A percentile compares a stretch with the other conserved stretches of the same genome.
Evolutionary conservation across 2,888 invertebrate genomes (phyloP).

Genomic region (Euzetes globulus): DNA sequence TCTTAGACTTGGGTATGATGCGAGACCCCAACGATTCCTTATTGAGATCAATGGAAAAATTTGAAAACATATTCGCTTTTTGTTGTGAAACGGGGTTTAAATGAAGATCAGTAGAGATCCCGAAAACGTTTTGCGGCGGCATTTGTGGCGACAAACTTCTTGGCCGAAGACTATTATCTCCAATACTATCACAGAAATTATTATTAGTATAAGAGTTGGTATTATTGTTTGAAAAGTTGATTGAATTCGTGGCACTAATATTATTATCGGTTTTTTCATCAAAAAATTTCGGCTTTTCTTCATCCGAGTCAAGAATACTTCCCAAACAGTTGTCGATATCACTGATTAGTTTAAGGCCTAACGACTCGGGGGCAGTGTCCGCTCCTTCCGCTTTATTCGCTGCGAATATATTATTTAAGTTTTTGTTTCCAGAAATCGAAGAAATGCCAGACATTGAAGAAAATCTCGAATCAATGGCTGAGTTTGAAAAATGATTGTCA

Average conservation of each 20-base stretch:
- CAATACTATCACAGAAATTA: constrained; percentile 22
- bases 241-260: constrained; percentile 4
- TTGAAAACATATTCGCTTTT: constrained; percentile 2
- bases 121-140: constrained; percentile 12
- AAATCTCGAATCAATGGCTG: background rate
- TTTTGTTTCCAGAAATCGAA: background rate
- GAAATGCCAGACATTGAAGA: background rate
- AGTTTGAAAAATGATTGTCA: background rate
- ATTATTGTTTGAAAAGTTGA: background rate
- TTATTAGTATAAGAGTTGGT: constrained; percentile 4
- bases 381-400: background rate
- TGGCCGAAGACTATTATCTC: constrained; percentile 10
- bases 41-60: constrained; percentile 30
- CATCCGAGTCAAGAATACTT: constrained; percentile 22
- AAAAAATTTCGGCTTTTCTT: background rate
- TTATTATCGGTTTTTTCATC: constrained; percentile 14
- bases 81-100: background rate
- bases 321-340: constrained; percentile 29
- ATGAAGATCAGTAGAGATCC: constrained; percentile 18
- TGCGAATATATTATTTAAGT: background rate
- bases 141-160: constrained; percentile 23
- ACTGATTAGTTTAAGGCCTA: constrained; percentile 25
- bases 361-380: background rate
- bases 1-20: constrained; percentile 4
- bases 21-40: constrained; percentile 21